These are phyloP conservation scores for Trissoscelio sp. DNA, from an alignment of 2,888 invertebrate species.

Conservation along the genomic window DNA sequence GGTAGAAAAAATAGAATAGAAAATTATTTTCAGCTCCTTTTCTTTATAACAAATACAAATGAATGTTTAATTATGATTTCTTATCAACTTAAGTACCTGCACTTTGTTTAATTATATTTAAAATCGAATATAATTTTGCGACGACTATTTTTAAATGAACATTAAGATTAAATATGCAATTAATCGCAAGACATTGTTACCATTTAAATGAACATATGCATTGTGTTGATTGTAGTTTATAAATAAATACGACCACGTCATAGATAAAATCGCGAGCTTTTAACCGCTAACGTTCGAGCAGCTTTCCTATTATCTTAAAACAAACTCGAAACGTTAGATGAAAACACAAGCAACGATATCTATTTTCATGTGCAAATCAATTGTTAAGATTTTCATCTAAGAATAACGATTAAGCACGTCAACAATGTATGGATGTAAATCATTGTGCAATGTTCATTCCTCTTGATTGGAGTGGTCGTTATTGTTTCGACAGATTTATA, in stretches of 20 bases:
- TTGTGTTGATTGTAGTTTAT: neutral
- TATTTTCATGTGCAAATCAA: conserved; percentile 23
- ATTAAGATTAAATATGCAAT: too few species aligned
- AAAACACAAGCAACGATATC: conserved; percentile 13
- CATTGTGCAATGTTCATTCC: conserved; percentile 41
- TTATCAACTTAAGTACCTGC: too few species aligned
- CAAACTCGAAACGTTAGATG: neutral
- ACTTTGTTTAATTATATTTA: too few species aligned
- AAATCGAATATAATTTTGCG: too few species aligned
- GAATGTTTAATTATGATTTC: too few species aligned
- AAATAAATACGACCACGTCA: neutral
- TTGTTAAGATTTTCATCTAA: conserved; percentile 41
- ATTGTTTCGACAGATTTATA: conserved; percentile 44
- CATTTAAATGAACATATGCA: too few species aligned
- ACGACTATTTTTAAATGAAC: too few species aligned
- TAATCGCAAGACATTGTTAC: too few species aligned
- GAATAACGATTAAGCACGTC: conserved; percentile 37
- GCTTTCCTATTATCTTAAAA: conserved; percentile 2
- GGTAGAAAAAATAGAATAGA: too few species aligned
- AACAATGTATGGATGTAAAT: conserved; percentile 49
- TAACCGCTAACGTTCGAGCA: too few species aligned
- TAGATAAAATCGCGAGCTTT: neutral
- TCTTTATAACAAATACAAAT: too few species aligned
- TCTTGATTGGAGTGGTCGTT: conserved; percentile 19
- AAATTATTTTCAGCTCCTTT: too few species aligned